Base-by-base conservation (phyloP, 1,140 invertebrate genomes). In the Neodiprion fabricii region DNA sequence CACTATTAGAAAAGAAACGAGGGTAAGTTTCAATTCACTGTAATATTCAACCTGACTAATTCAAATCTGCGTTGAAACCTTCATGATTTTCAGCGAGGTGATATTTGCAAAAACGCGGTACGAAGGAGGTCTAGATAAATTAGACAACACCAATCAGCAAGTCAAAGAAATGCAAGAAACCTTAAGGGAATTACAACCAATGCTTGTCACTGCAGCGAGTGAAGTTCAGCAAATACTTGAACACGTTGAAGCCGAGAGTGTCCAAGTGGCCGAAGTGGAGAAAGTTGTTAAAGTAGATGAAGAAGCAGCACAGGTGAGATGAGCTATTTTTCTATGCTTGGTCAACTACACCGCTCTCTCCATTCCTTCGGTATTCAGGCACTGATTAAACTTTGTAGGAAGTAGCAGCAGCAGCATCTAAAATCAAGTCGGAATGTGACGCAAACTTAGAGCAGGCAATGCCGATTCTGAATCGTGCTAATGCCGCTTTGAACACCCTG, bases 381-480 rank as follows among this genome's bases (percentile, higher is more conserved):
- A 70, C 49, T 67, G 12, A 67, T 74, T 40, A 2, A 40, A 40
- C 17, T 21, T 23, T 72, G 48, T 61, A 86, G 86, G 47, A 77
- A 78, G 84, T 83, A 1, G 87, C 84, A 86, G 95, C 94, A 0
- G 93, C 94, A 85, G 96, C 93, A 9, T 92, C 94, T 78, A 91
- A 90, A 49, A 98, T 99, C 72, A 98, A 98, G 89, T 92, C 96
- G 74, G 98, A 99, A 83, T 99, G 98, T 85, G 97, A 99, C 86
- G 94, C 94, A 68, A 95, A 98, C 85, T 90, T 99, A 77, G 94
- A 95, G 0, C 96, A 97, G 86, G 98, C 97, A 0, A 93, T 98
- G 89, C 98, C 98, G 0, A 96, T 97, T 74, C 89, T 99, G 71
- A 95, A 97, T 82, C 90, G 93, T n/a, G 98, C 98, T 14, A 88